Evolutionary conservation across 2,888 invertebrate genomes (phyloP).

Genomic region (Cataglyphis altisquamis): DNA sequence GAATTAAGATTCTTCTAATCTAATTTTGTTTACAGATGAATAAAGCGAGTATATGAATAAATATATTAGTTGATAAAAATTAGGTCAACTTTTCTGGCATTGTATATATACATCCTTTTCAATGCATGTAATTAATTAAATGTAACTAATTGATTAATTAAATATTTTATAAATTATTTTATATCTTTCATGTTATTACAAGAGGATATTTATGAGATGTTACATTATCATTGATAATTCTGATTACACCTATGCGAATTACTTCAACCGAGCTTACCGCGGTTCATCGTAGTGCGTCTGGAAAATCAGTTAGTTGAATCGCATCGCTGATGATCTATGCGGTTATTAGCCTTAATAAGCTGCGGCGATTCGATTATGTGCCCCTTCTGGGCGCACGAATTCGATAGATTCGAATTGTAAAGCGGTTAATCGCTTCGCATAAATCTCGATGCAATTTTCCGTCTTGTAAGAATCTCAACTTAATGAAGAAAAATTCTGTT

Average conservation of each 20-base stretch:
- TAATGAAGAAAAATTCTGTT: neutral
- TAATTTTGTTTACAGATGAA: neutral
- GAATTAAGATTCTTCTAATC: neutral
- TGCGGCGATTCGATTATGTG: conserved; percentile 34
- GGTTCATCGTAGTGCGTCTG: conserved; percentile 23
- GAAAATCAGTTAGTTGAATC: conserved; percentile 64
- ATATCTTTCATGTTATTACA: neutral
- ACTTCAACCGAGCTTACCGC: neutral
- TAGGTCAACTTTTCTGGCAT: neutral
- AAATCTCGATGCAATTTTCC: conserved; percentile 22
- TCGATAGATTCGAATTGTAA: conserved; percentile 38
- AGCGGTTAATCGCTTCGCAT: conserved; percentile 10
- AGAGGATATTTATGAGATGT: neutral
- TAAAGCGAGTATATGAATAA: neutral
- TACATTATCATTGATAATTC: conserved; percentile 19
- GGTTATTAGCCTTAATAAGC: conserved; percentile 64
- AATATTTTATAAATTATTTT: neutral
- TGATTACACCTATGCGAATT: conserved; percentile 18
- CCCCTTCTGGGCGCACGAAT: neutral
- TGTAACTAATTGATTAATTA: neutral
- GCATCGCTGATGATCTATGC: conserved; percentile 58
- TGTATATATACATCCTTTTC: neutral
- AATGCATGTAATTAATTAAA: neutral
- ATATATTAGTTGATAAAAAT: neutral
- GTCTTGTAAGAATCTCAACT: neutral